Conservation (phyloP, 2,113 vertebrate species). For the Platichthys stellatus region DNA sequence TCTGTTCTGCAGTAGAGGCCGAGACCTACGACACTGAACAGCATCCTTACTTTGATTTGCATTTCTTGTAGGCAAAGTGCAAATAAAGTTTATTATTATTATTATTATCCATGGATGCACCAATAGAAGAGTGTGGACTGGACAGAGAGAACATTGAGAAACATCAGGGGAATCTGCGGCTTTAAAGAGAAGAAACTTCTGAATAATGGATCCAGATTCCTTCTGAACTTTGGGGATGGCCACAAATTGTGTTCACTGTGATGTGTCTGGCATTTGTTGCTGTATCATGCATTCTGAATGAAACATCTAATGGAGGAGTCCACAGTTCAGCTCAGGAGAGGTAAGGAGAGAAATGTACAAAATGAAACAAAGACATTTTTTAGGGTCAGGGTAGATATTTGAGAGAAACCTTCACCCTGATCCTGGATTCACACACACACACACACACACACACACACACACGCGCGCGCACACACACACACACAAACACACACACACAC, state of each 20-base stretch:
- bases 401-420: constrained; percentile 9
- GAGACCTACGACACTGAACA: too few species aligned
- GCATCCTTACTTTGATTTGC: too few species aligned
- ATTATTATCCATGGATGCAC: too few species aligned
- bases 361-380: constrained; percentile 7
- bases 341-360: background rate
- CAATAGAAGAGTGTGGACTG: too few species aligned
- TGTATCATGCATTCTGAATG: background rate
- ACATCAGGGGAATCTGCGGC: too few species aligned
- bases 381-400: background rate
- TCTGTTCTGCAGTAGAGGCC: constrained; percentile 16
- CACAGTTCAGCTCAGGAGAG: background rate
- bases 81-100: too few species aligned
- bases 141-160: too few species aligned
- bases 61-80: too few species aligned
- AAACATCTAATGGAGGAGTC: background rate
- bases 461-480: too few species aligned
- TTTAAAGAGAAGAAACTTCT: too few species aligned
- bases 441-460: constrained; percentile 21
- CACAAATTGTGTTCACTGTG: background rate
- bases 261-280: background rate
- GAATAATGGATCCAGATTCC: background rate
- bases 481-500: background rate
- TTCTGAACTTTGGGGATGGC: background rate
- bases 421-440: constrained; percentile 3